Evolutionary conservation across 2,888 invertebrate genomes (phyloP).

Genomic region (Agrypnus murinus): DNA sequence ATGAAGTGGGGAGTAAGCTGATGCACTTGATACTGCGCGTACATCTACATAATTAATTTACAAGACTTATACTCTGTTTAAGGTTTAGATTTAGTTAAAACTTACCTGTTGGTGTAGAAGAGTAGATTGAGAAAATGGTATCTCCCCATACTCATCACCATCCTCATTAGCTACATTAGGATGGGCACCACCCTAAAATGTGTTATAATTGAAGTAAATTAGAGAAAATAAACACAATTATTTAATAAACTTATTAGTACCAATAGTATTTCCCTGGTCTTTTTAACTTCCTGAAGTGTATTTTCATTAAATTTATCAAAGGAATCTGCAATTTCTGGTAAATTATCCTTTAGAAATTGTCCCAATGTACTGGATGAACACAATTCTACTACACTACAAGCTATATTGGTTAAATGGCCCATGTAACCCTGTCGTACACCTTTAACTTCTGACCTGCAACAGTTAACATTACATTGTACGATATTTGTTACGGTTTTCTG

Average conservation of each 20-base stretch:
- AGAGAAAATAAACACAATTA: no score
- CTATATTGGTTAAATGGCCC: slow-evolving; percentile 79
- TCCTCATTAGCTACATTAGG: slow-evolving; percentile 73
- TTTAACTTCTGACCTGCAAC: slow-evolving; percentile 71
- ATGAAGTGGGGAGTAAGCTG: slow-evolving; percentile 77
- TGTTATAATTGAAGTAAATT: no score
- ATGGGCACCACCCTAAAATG: slow-evolving; percentile 69
- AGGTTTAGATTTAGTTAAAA: slow-evolving; percentile 24
- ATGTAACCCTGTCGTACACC: slow-evolving; percentile 78
- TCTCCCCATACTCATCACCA: slow-evolving; percentile 72
- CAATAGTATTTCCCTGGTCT: slow-evolving; percentile 66
- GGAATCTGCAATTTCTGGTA: slow-evolving; percentile 71
- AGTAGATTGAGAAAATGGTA: slow-evolving; percentile 72
- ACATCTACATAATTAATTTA: slow-evolving; percentile 69
- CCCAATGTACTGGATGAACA: slow-evolving; percentile 75
- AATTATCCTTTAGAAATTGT: slow-evolving; percentile 73
- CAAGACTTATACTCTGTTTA: neutral
- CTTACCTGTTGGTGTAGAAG: slow-evolving; percentile 73
- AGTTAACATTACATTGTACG: slow-evolving; percentile 2
- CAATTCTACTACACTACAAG: slow-evolving; percentile 74
- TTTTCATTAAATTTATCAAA: slow-evolving; percentile 67
- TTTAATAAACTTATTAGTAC: slow-evolving; percentile 56
- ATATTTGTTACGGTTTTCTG: no score
- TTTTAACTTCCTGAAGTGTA: slow-evolving; percentile 66
- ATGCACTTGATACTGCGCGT: slow-evolving; percentile 77